Percentiles rank a stretch among this genome's conserved stretches.
phyloP scores from a whole-genome alignment of 2,797 vertebrate genomes.

The Myripristis murdjan region DNA sequence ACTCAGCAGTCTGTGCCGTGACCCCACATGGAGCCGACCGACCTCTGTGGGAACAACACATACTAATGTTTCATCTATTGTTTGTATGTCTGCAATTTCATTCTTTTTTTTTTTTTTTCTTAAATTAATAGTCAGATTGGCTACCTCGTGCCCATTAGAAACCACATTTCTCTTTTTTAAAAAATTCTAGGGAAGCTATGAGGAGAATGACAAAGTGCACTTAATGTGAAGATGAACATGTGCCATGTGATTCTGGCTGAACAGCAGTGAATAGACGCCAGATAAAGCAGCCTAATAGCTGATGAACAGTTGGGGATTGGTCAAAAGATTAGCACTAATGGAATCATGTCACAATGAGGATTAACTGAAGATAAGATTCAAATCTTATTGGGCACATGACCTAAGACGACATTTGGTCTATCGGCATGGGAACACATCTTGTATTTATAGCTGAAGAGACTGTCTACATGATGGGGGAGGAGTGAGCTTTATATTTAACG shows the following conservation, averaged over 20 bases:
- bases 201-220: no score
- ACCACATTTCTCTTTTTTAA: neutral
- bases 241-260: neutral
- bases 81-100: slow-evolving; percentile 20
- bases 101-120: neutral
- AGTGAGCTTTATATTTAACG: slow-evolving; percentile 28
- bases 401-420: neutral
- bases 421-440: neutral
- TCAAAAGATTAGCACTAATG: slow-evolving; percentile 14
- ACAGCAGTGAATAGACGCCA: slow-evolving; percentile 6
- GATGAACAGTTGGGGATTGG: neutral
- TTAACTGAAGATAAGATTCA: slow-evolving; percentile 8
- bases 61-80: slow-evolving; percentile 36
- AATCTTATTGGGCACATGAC: neutral
- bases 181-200: no score
- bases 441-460: neutral
- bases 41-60: slow-evolving; percentile 25
- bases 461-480: neutral
- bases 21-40: slow-evolving; percentile 53
- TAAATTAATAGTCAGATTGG: neutral
- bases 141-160: neutral
- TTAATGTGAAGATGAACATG: neutral
- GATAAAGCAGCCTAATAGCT: neutral
- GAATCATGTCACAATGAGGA: slow-evolving; percentile 1
- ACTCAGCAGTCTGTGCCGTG: slow-evolving; percentile 61